A percentile compares a stretch with the other conserved stretches of the same genome.
phyloP scores from a whole-genome alignment of 2,797 vertebrate species.

The Allobates femoralis region DNA sequence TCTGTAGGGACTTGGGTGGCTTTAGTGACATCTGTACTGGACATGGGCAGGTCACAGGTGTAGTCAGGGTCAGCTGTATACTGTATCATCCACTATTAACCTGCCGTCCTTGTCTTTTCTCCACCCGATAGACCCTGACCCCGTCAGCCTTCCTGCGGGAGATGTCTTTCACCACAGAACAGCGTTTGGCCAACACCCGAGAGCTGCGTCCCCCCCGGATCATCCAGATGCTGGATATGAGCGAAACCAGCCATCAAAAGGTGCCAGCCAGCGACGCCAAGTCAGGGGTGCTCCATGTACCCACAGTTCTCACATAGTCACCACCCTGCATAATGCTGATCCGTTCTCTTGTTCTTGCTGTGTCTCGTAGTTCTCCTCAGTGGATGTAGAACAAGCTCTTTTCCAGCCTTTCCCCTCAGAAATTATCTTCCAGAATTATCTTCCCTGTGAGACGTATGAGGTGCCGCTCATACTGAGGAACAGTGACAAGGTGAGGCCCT shows the following conservation, averaged over 20 bases:
- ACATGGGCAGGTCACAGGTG: no score
- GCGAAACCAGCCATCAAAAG: conserved; percentile 79
- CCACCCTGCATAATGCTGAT: no score
- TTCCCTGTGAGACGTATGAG: conserved; percentile 78
- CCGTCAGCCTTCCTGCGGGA: conserved; percentile 85
- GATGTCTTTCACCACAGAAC: conserved; percentile 83
- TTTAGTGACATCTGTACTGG: no score
- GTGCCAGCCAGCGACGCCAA: conserved; percentile 67
- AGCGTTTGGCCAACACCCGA: conserved; percentile 76
- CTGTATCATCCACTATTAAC: background rate
- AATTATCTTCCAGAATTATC: conserved; percentile 86
- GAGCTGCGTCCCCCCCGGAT: conserved; percentile 76
- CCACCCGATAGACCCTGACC: conserved; percentile 80
- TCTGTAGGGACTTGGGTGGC: no score
- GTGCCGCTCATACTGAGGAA: conserved; percentile 81
- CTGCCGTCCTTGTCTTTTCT: background rate
- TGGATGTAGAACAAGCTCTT: conserved; percentile 77
- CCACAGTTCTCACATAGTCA: no score
- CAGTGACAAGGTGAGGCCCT: conserved; percentile 79
- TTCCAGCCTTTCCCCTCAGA: conserved; percentile 88
- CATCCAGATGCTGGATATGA: conserved; percentile 80
- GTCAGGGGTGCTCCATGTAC: no score
- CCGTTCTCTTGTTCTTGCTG: background rate
- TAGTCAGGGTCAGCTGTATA: no score
- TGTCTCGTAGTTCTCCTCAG: conserved; percentile 73